Evolutionary conservation across 2,888 invertebrate species (phyloP).

Genomic region (Leptarthrus brevirostris): DNA sequence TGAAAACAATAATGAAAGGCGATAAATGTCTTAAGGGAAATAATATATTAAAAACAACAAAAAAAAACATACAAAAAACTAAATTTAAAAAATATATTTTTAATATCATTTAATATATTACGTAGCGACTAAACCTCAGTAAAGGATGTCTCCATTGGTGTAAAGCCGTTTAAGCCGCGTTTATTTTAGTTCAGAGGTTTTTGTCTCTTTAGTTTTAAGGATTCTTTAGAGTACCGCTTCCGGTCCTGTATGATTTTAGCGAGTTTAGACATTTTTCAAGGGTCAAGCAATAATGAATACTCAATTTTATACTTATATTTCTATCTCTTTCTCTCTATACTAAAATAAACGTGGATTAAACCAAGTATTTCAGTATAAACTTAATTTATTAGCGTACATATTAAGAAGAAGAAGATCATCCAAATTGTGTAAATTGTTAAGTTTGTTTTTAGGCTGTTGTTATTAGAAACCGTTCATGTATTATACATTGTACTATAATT

Average conservation of each 20-base stretch:
- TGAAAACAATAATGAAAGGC: background rate
- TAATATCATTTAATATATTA: slow-evolving; percentile 10
- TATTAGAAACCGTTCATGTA: background rate
- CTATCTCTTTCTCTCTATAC: too few species aligned
- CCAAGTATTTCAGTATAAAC: background rate
- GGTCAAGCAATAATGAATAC: too few species aligned
- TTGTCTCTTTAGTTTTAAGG: too few species aligned
- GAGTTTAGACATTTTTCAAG: too few species aligned
- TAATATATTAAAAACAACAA: background rate
- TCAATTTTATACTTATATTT: too few species aligned
- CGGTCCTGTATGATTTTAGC: too few species aligned
- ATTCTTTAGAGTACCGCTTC: too few species aligned
- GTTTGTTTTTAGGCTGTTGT: slow-evolving; percentile 3
- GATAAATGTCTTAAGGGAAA: background rate
- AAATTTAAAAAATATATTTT: slow-evolving; percentile 2
- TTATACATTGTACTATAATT: background rate
- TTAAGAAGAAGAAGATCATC: background rate
- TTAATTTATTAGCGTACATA: background rate
- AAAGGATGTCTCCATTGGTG: too few species aligned
- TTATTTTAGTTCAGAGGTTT: too few species aligned
- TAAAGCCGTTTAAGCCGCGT: too few species aligned
- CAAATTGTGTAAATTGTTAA: slow-evolving; percentile 4
- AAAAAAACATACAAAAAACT: background rate
- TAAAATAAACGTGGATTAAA: too few species aligned
- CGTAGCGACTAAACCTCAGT: too few species aligned